Evolutionary conservation across 2,888 invertebrate species (phyloP).

Genomic region (Merodon equestris): DNA sequence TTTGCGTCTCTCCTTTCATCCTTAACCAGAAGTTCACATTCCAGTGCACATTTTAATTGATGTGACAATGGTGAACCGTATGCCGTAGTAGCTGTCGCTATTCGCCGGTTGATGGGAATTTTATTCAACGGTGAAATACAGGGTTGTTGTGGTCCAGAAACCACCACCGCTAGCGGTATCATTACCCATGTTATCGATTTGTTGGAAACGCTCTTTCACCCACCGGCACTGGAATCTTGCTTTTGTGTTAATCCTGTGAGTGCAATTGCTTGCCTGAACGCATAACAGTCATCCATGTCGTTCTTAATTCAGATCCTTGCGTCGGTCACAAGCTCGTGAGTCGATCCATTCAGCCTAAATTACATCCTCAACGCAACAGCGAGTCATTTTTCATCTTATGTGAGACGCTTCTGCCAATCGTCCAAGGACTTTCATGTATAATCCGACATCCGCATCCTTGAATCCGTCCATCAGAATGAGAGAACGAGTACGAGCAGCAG

Average conservation of each 20-base stretch:
- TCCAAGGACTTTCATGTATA: conserved; percentile 17
- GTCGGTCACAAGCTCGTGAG: conserved; percentile 29
- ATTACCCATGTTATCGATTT: background rate
- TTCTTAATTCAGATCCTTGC: conserved; percentile 13
- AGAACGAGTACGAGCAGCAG: conserved; percentile 9
- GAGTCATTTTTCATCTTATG: conserved; percentile 49
- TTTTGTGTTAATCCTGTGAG: no score
- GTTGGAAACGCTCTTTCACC: background rate
- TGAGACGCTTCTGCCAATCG: background rate
- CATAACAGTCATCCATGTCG: no score
- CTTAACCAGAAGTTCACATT: conserved; percentile 56
- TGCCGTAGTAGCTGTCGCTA: conserved; percentile 21
- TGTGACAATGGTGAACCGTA: conserved; percentile 66
- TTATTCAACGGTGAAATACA: conserved; percentile 48
- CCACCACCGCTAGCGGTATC: background rate
- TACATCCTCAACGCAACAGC: conserved; percentile 57
- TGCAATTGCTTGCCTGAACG: no score
- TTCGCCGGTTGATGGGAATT: conserved; percentile 54
- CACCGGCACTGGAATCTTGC: no score
- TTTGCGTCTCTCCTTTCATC: background rate
- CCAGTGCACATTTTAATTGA: conserved; percentile 68
- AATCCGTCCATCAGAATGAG: no score
- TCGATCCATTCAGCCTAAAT: conserved; percentile 50
- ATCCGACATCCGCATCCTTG: conserved; percentile 24
- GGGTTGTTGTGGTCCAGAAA: conserved; percentile 8